Evolutionary conservation across 2,888 invertebrate species (phyloP), one percentile per base, ranked within the genome.

Genomic region (Drosophila stalkeri): DNA sequence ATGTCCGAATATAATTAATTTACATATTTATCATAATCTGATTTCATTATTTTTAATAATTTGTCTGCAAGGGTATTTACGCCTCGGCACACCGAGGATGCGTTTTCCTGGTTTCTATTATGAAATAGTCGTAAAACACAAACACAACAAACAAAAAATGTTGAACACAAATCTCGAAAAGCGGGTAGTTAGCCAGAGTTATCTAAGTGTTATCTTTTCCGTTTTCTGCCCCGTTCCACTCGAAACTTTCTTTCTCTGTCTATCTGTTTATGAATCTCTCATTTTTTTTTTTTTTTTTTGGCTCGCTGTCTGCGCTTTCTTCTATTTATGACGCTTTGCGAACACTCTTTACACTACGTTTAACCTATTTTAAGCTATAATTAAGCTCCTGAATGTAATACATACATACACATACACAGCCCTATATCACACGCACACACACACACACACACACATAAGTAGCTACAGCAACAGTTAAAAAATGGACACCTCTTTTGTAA

Each of bases 401-500:
- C 41, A 52, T 23, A 60, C 64, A 67, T 23, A 59, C 47, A 68
- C 62, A 57, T 63, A 49, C 57, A 64, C 9, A 37, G 0, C 44
- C 23, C 52, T n/a, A 52, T 37, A 69, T 44, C 35, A 54, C 62
- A 57, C 63, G 43, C 60, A 43, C 43, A 33, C 20, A 6, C 56
- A 33, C 41, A 64, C 39, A 56, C 54, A 51, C 63, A 59, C 59
- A 57, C 14, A 16, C 41, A 64, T 49, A 46, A 66, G 72, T 75
- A 79, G 75, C 54, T 75, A 56, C 60, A 77, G 71, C 75, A 77
- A 72, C 60, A 70, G 75, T 80, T 81, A 69, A 76, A 77, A 27
- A 27, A 73, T 71, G 86, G 83, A 83, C 81, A 85, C 88, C 72
- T 73, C 79, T 88, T 75, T 51, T 51, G 35, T 66, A 74, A 67